Evolutionary conservation across 2,113 vertebrate species (phyloP).

Genomic region (Hydrolagus affinis): DNA sequence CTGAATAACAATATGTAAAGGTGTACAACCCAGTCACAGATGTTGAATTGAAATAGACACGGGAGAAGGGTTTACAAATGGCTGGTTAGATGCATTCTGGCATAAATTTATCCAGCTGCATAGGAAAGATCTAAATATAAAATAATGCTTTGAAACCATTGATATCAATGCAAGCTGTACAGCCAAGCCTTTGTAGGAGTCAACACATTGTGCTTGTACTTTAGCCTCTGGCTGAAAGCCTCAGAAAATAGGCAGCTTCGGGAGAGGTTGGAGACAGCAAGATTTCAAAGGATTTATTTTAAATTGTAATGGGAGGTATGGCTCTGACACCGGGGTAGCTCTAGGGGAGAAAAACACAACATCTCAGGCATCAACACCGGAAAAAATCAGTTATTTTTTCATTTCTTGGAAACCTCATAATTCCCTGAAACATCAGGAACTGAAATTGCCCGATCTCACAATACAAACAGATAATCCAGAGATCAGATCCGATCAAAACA

Average conservation of each 20-base stretch:
- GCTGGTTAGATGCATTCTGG: no score
- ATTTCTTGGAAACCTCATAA: neutral
- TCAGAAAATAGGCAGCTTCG: neutral
- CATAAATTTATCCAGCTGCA: no score
- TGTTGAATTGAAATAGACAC: no score
- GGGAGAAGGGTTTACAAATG: no score
- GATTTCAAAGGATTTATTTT: neutral
- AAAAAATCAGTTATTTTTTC: neutral
- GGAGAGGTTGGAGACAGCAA: neutral
- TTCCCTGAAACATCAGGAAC: neutral
- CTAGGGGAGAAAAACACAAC: neutral
- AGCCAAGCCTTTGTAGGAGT: neutral
- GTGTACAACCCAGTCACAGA: no score
- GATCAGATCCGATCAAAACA: neutral
- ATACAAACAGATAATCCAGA: neutral
- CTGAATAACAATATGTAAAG: no score
- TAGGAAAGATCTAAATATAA: no score
- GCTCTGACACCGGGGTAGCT: neutral
- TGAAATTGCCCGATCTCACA: neutral
- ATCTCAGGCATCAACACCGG: neutral
- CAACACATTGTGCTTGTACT: neutral
- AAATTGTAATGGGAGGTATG: neutral
- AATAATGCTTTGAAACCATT: no score
- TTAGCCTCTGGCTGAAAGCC: neutral
- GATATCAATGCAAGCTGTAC: no score